Evolutionary conservation across 2,888 invertebrate genomes (phyloP), one percentile per base, ranked within the genome.

Genomic region (Aphodius sticticus): DNA sequence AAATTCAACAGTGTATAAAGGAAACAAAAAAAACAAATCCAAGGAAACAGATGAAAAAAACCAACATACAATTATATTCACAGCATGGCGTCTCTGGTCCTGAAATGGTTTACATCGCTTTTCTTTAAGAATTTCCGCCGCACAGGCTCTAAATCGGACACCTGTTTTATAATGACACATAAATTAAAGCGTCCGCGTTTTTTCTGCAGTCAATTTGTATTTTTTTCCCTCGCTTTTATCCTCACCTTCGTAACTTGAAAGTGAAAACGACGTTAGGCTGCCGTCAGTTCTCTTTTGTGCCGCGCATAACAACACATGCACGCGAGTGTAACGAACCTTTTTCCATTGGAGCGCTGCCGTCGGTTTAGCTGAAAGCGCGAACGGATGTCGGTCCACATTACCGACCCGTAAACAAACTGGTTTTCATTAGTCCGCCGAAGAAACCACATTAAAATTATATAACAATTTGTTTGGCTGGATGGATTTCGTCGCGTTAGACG

Each of bases 381-480:
- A 53, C 53, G 53, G 53, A 53, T 53, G 53, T 53, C 53, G 53
- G 53, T 9, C 53, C 53, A 53, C 53, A 53, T 53, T 53, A 53
- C 53, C 53, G 53, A 1, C 53, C 53, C 53, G 53, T 53, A 53
- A 53, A 53, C 53, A 53, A 53, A 53, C 53, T 53, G 53, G 53
- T 53, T 53, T 53, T 53, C 53, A 53, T 53, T 53, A 53, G 53
- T 12, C 53, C 7, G 53, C 53, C 53, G 53, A 53, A 69, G 16
- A 53, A 72, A 26, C 70, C 53, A 38, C 72, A 77, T 77, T 77
- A 77, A 77, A 77, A 38, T 72, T 37, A 69, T 76, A 76, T 36
- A 69, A 69, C 71, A 53, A 77, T 77, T 77, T 77, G 77, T 77
- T 77, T 77, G 53, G 26, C 77, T 12, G 69, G 77, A 77, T 77